Evolutionary conservation across 2,888 invertebrate genomes (phyloP).

Genomic region (Amphipoea lucens): DNA sequence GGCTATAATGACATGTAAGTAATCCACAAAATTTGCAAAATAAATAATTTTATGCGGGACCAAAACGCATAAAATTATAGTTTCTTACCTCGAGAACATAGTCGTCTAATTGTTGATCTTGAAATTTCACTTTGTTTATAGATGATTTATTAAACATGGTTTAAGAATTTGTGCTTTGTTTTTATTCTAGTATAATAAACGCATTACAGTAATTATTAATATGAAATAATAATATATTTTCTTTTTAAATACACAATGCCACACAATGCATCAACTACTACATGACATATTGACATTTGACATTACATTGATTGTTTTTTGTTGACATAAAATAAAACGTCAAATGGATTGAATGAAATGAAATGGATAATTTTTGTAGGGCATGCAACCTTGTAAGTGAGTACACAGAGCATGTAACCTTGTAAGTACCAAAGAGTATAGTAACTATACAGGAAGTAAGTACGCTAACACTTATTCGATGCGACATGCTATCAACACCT

Average conservation of each 20-base stretch:
- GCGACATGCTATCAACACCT: neutral
- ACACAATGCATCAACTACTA: too few species aligned
- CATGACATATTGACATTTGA: neutral
- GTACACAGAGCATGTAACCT: too few species aligned
- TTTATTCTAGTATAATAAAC: neutral
- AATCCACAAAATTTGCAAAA: neutral
- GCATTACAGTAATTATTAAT: constrained; percentile 1
- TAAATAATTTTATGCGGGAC: neutral
- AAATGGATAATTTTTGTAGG: neutral
- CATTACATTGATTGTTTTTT: neutral
- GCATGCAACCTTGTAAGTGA: too few species aligned
- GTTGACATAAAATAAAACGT: constrained; percentile 1
- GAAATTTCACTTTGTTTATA: constrained; percentile 83
- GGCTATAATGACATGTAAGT: neutral
- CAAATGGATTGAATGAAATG: neutral
- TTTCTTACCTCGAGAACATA: constrained; percentile 84
- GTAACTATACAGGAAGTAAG: too few species aligned
- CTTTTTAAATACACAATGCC: neutral
- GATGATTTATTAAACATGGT: constrained; percentile 78
- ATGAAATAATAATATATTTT: neutral
- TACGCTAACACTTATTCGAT: too few species aligned
- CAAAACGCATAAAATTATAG: neutral
- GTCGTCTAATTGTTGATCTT: constrained; percentile 86
- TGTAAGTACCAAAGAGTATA: too few species aligned
- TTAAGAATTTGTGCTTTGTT: constrained; percentile 20